These are phyloP conservation scores for Epinephelus fuscoguttatus DNA, from an alignment of 2,113 vertebrate species.

Conservation along the genomic window DNA sequence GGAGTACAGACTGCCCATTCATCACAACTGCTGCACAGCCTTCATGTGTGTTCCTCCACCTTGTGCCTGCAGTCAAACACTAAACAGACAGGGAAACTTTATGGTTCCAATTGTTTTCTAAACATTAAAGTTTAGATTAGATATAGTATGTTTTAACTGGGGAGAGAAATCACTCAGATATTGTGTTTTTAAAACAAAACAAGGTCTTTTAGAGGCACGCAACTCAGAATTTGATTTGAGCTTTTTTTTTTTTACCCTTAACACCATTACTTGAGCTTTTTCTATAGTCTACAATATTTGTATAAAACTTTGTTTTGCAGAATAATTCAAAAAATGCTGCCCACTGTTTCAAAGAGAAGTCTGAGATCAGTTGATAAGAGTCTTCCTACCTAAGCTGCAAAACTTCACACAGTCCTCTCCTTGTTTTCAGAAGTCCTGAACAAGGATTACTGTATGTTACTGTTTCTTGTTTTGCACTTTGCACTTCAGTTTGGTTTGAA, in stretches of 20 bases:
- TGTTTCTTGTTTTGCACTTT: conserved; percentile 5
- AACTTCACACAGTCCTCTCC: conserved; percentile 39
- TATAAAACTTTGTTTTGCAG: background rate
- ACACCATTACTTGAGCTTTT: background rate
- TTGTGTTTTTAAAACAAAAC: background rate
- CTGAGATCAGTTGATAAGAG: conserved; percentile 30
- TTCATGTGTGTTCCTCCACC: conserved; percentile 3
- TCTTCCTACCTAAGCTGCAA: conserved; percentile 12
- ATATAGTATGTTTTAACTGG: background rate
- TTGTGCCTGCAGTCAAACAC: background rate
- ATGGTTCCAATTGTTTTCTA: background rate
- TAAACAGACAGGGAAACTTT: background rate
- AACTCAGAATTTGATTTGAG: background rate
- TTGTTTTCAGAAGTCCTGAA: conserved; percentile 51
- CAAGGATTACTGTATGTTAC: conserved; percentile 10
- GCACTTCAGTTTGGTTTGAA: conserved; percentile 24
- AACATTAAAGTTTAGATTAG: background rate
- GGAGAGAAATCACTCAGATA: background rate
- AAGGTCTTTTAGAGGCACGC: background rate
- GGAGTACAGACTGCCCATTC: conserved; percentile 54
- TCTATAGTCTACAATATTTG: too few relatives aligned
- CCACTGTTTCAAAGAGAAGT: background rate
- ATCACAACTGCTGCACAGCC: conserved; percentile 16
- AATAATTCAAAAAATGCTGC: background rate
- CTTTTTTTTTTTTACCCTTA: background rate